Base-by-base conservation (phyloP, 2,113 vertebrate genomes). In the Sceloporus undulatus region DNA sequence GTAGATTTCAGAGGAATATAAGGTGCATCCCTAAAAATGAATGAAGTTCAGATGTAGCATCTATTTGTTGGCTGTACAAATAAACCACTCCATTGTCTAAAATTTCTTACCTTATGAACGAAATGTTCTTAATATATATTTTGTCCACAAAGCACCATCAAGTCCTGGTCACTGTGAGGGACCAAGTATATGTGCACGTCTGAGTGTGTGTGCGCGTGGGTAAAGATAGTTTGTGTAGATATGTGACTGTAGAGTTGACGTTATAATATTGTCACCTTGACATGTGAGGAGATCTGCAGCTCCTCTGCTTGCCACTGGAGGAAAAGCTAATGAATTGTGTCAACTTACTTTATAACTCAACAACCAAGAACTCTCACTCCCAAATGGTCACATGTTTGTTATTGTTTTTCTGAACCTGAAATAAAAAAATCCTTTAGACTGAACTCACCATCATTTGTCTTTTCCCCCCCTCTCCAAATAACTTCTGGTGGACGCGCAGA, bases 401-500 rank as follows among this genome's bases (percentile, higher is more conserved):
- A 92, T 59, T 86, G 52, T 91, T 91, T 89, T 94, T 92, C 82
- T 93, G 79, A 87, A 16, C 89, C 90, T 56, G 54, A 94, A 96
- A 96, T 96, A 96, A 94, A 95, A 62, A 18, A 92, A 34, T 74
- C 40, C 18, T 79, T 91, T 14, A 0, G 89, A 89, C 4, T 71
- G 86, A 91, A 85, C 29, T 62, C 29, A 90, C 78, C 91, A 66
- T 9, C 6, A 79, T 40, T 87, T 42, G 38, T 87, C 85, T n/a
- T 92, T 73, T 70, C 29, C 25, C 2, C 1, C 29, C 11, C 34
- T 34, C 34, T 34, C 34, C 2, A 48, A 48, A 48, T 48, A 48
- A 48, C 7, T 1, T 13, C 27, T 80, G 29, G 5, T 34, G 14
- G 29, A 5, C 1, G 1, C 56, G 29, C 7, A 11, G 18, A 0